These are phyloP conservation scores for Glaucidium brasilianum DNA, from an alignment of 2,113 vertebrate species.

Conservation along the genomic window DNA sequence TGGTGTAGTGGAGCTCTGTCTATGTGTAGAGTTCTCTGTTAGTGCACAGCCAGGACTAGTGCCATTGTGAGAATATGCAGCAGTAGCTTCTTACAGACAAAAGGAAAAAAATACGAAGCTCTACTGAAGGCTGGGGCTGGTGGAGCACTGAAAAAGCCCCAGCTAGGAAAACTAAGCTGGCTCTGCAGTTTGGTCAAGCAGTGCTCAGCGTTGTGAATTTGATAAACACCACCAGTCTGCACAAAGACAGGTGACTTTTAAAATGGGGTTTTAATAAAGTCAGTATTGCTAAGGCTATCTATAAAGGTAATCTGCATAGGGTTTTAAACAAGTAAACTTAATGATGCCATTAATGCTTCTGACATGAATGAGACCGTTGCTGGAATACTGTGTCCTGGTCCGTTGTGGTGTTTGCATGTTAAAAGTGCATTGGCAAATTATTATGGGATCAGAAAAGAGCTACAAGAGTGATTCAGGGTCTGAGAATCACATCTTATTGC, in stretches of 20 bases:
- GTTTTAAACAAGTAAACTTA: slow-evolving; percentile 50
- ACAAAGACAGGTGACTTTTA: slow-evolving; percentile 23
- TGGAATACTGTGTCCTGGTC: neutral
- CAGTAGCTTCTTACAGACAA: neutral
- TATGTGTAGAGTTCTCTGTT: neutral
- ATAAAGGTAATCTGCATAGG: slow-evolving; percentile 37
- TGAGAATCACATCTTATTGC: slow-evolving; percentile 41
- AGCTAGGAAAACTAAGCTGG: neutral
- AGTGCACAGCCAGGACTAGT: neutral
- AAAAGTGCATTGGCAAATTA: slow-evolving; percentile 14
- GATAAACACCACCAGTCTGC: slow-evolving; percentile 23
- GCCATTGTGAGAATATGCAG: neutral
- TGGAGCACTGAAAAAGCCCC: neutral
- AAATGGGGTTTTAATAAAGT: slow-evolving; percentile 62
- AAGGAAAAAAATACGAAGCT: neutral
- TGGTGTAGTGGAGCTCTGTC: neutral
- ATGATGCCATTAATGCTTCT: neutral
- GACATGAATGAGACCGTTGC: neutral
- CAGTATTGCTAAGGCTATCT: slow-evolving; percentile 28
- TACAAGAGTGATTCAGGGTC: slow-evolving; percentile 1
- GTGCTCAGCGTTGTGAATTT: neutral
- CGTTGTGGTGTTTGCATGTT: slow-evolving; percentile 15
- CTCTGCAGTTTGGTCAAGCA: neutral
- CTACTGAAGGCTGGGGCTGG: neutral
- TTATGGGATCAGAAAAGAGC: slow-evolving; percentile 28